A percentile compares a stretch with the other conserved stretches of the same genome.
Evolutionary conservation across 30 jellyfish, hydroid and myxozoan species (phyloP).

Genomic region (Aurelia aurita complex sp. Pacific): DNA sequence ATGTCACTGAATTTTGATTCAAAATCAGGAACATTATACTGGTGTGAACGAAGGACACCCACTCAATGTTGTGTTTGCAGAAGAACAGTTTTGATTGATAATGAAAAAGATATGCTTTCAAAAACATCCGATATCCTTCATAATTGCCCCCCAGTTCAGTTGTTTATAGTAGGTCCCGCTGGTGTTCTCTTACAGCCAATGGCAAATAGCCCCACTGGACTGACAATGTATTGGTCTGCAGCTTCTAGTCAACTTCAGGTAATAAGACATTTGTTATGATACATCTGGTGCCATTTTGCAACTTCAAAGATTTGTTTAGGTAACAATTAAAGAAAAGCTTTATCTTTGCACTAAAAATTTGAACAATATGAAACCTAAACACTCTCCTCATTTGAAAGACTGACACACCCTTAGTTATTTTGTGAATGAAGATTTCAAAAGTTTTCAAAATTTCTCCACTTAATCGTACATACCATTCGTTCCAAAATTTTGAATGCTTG

Average conservation of each 20-base stretch:
- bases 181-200: slow-evolving; percentile 55
- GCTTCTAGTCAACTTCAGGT: slow-evolving; percentile 70
- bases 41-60: slow-evolving; percentile 93
- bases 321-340: no score
- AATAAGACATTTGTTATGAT: neutral
- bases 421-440: no score
- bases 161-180: slow-evolving; percentile 44
- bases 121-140: slow-evolving; percentile 69
- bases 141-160: slow-evolving; percentile 91
- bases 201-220: slow-evolving; percentile 75
- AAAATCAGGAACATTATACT: slow-evolving; percentile 56
- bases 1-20: slow-evolving; percentile 66
- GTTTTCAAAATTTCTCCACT: no score
- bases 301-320: no score
- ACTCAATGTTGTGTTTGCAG: slow-evolving; percentile 95
- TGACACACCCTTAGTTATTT: no score
- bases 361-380: no score
- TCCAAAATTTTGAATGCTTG: no score
- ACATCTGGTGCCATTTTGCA: no score
- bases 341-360: no score
- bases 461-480: no score
- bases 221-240: slow-evolving; percentile 80
- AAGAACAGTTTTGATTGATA: slow-evolving; percentile 28
- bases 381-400: no score
- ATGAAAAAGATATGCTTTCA: slow-evolving; percentile 21